These are phyloP conservation scores for Erebia epiphron DNA, from an alignment of 2,888 invertebrate genomes.

Conservation along the genomic window DNA sequence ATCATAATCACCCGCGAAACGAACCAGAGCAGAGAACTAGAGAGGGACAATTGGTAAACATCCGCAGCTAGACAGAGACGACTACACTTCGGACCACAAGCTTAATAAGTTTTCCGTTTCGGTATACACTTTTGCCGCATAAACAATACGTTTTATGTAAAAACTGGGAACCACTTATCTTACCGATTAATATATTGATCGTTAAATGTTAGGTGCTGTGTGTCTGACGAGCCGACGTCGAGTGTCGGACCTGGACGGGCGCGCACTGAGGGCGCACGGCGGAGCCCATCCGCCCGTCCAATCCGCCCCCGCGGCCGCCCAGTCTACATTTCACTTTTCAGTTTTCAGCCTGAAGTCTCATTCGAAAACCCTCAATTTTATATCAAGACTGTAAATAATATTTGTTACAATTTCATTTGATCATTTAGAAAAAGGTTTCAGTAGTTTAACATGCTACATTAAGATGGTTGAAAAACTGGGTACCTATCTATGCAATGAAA, in stretches of 20 bases:
- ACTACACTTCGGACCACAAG: slow-evolving; percentile 49
- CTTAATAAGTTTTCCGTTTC: slow-evolving; percentile 43
- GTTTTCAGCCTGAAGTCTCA: slow-evolving; percentile 32
- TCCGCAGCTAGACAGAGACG: slow-evolving; percentile 65
- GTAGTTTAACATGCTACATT: no score
- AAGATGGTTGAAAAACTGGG: no score
- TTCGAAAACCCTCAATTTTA: slow-evolving; percentile 27
- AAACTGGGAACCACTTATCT: slow-evolving; percentile 63
- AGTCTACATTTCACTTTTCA: slow-evolving; percentile 62
- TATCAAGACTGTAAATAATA: slow-evolving; percentile 21
- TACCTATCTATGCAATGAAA: no score
- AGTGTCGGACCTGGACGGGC: slow-evolving; percentile 81
- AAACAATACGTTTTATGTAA: slow-evolving; percentile 8
- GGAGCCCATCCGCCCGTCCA: slow-evolving; percentile 46
- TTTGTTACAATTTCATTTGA: slow-evolving; percentile 1
- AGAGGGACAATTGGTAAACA: slow-evolving; percentile 55
- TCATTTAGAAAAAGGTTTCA: no score
- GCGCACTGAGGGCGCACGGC: slow-evolving; percentile 71
- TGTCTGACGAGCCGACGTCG: slow-evolving; percentile 82
- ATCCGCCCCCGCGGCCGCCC: slow-evolving; percentile 50
- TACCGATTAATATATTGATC: slow-evolving; percentile 78
- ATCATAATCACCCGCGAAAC: slow-evolving; percentile 59
- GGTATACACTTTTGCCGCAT: slow-evolving; percentile 60
- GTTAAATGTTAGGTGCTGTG: slow-evolving; percentile 70
- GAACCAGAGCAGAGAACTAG: slow-evolving; percentile 45